Evolutionary conservation across 2,113 vertebrate genomes (phyloP).

Genomic region (Enhydra lutris): DNA sequence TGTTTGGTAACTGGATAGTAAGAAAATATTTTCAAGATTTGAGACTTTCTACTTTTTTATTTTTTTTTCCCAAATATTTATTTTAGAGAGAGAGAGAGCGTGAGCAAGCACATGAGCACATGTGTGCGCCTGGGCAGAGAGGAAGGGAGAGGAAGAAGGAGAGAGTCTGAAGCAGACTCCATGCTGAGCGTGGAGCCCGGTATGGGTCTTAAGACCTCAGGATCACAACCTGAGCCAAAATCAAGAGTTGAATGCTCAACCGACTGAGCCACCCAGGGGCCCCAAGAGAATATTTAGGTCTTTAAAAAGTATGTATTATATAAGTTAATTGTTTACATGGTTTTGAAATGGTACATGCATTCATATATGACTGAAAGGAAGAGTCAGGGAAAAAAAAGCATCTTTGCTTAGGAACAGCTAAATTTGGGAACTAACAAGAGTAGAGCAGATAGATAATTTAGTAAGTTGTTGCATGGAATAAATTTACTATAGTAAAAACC

Average conservation of each 20-base stretch:
- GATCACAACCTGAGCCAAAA: background rate
- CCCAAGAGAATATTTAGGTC: background rate
- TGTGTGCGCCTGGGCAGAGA: background rate
- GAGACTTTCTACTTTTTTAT: background rate
- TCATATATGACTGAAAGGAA: constrained; percentile 11
- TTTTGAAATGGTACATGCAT: background rate
- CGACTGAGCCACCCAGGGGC: background rate
- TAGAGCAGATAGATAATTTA: constrained; percentile 37
- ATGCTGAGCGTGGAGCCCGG: background rate
- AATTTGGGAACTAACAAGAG: constrained; percentile 5
- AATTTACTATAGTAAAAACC: constrained; percentile 47
- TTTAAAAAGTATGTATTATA: background rate
- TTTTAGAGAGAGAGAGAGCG: background rate
- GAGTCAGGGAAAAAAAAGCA: background rate
- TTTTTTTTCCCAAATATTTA: background rate
- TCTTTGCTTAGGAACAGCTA: constrained; percentile 3
- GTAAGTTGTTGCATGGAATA: constrained; percentile 45
- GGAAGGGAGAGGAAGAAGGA: background rate
- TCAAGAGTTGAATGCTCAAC: background rate
- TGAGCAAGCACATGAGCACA: background rate
- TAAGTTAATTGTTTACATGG: background rate
- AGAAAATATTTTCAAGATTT: constrained; percentile 28
- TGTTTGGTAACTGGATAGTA: background rate
- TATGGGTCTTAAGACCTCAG: background rate
- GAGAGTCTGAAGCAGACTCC: background rate